phyloP scores from a whole-genome alignment of 1,140 invertebrate genomes.

The Cryptotermes secundus region DNA sequence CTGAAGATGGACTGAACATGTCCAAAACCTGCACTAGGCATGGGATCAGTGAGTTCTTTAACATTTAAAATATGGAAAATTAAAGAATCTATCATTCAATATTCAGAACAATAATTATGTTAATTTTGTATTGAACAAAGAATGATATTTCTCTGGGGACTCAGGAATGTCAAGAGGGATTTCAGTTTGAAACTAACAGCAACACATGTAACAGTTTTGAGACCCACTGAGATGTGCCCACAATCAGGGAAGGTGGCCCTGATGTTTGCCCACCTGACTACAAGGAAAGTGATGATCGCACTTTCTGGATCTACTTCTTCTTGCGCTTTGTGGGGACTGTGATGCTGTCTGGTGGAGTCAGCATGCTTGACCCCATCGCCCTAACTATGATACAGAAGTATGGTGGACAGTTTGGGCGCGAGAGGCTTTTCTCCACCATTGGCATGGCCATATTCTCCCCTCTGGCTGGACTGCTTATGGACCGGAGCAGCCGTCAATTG shows the following conservation, averaged over 20 bases:
- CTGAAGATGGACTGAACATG: too few relatives aligned
- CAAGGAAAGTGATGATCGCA: conserved; percentile 67
- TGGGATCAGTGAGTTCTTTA: too few relatives aligned
- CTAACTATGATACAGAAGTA: conserved; percentile 77
- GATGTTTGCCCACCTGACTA: conserved; percentile 73
- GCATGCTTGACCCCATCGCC: conserved; percentile 80
- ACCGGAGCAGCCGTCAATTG: conserved; percentile 55
- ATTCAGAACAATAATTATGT: too few relatives aligned
- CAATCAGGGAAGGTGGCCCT: conserved; percentile 57
- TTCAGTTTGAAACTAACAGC: too few relatives aligned
- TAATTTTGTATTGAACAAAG: too few relatives aligned
- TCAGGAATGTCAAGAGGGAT: too few relatives aligned
- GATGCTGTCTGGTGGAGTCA: conserved; percentile 72
- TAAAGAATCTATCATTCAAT: too few relatives aligned
- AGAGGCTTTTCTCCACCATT: conserved; percentile 74
- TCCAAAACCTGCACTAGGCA: too few relatives aligned
- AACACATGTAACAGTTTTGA: too few relatives aligned
- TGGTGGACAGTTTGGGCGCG: conserved; percentile 76
- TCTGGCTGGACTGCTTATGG: conserved; percentile 74
- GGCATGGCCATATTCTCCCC: conserved; percentile 80
- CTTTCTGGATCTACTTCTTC: conserved; percentile 78
- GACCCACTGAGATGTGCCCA: too few relatives aligned
- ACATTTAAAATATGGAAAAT: too few relatives aligned
- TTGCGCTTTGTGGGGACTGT: conserved; percentile 71
- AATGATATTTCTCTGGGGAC: too few relatives aligned